Base-by-base conservation (phyloP, 2,797 vertebrate species). In the Triplophysa bombifrons region DNA sequence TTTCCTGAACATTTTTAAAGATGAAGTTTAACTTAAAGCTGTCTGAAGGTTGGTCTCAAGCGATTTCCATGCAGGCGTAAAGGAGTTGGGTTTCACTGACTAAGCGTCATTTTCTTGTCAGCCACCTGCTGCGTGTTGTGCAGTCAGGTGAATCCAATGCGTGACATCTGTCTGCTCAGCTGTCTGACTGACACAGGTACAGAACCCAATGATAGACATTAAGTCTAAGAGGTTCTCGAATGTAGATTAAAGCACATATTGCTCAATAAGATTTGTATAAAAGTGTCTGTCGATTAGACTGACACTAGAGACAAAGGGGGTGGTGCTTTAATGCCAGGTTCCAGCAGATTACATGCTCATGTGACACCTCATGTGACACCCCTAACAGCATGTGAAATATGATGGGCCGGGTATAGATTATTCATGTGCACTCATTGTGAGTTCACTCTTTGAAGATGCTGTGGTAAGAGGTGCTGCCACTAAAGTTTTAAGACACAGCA, bases 101-200 rank as follows among this genome's bases (percentile, higher is more conserved):
- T 76, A 22, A 30, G 61, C 67, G 76, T 55, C 3, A 34, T 80
- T 87, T 85, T 82, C 73, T 87, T 67, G 74, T 67, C 72, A 83
- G 87, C 91, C 91, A 91, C 89, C 90, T 91, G 90, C 81, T 85
- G 76, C 74, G 76, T 72, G 82, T 16, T 65, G 66, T 76, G 78
- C 69, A 80, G 78, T 76, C 78, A 70, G 75, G 76, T 61, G 80
- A 85, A 89, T 89, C 81, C 80, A 85, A 78, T 87, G 80, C 73
- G 70, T 56, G 69, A 44, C 77, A 80, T 63, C 85, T 86, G 86
- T 76, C 88, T 86, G 86, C 44, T 44, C 27, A 83, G 17, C 74
- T 25, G 41, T 41, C 46, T 17, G 48, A 30, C 3, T 14, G 20
- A 38, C 27, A 17, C 61, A 19, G 19, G 8, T 34, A 19, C 7